A percentile compares a stretch with the other conserved stretches of the same genome.
Conservation (phyloP, 1,140 invertebrate species). For the Batillaria attramentaria region DNA sequence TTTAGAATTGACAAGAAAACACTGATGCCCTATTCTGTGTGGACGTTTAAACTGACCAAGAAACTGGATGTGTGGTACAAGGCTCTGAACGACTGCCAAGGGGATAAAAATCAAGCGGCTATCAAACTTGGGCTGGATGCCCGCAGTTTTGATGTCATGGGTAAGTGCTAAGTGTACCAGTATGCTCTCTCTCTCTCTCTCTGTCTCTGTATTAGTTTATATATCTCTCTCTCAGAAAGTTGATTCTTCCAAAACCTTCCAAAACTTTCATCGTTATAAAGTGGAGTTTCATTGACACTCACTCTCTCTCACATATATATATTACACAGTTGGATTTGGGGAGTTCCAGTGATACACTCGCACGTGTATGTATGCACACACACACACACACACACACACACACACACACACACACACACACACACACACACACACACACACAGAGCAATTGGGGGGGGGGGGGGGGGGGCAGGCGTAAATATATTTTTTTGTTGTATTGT, state of each 20-base stretch:
- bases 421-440: too few species aligned
- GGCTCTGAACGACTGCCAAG: slow-evolving; percentile 72
- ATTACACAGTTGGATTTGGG: too few species aligned
- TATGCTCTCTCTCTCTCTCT: not conserved
- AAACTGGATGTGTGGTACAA: slow-evolving; percentile 76
- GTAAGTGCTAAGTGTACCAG: slow-evolving; percentile 65
- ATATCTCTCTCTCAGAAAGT: not conserved
- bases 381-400: too few species aligned
- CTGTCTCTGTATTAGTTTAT: not conserved
- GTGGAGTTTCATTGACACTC: not conserved
- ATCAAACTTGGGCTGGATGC: slow-evolving; percentile 60
- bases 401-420: too few species aligned
- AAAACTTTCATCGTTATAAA: not conserved
- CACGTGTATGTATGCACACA: too few species aligned
- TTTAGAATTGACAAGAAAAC: slow-evolving; percentile 64
- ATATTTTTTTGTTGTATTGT: too few species aligned
- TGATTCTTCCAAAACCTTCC: not conserved
- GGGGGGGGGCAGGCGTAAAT: too few species aligned
- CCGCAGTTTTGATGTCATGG: slow-evolving; percentile 71
- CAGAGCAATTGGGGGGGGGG: too few species aligned
- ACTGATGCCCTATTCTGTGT: slow-evolving; percentile 77
- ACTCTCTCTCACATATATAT: not conserved
- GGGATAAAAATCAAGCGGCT: slow-evolving; percentile 70
- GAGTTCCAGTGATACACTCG: too few species aligned
- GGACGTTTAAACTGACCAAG: slow-evolving; percentile 74